Percentiles rank a stretch among this genome's conserved stretches.
Conservation (phyloP, 2,888 invertebrate species). For the Parnassius apollo region DNA sequence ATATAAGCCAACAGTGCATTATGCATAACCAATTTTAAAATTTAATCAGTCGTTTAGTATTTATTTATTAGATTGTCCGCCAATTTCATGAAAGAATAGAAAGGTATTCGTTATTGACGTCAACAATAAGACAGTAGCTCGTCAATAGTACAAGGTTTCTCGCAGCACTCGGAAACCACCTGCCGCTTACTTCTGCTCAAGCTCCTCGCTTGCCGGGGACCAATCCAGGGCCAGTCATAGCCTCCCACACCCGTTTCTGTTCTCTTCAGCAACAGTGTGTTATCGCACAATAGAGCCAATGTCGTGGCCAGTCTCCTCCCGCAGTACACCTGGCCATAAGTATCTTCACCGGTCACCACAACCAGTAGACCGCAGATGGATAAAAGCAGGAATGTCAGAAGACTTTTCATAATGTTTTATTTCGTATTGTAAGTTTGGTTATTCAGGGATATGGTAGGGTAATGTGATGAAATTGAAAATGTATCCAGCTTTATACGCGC, state of each 20-base stretch:
- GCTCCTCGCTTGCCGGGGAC: slow-evolving; percentile 30
- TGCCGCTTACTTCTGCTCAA: slow-evolving; percentile 39
- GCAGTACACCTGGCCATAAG: slow-evolving; percentile 22
- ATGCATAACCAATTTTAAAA: no score
- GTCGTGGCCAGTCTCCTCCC: slow-evolving; percentile 28
- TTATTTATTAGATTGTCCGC: no score
- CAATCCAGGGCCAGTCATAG: slow-evolving; percentile 34
- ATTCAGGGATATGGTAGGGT: neutral
- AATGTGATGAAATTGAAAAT: neutral
- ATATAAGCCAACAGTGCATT: no score
- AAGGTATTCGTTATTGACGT: neutral
- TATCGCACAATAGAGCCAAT: slow-evolving; percentile 23
- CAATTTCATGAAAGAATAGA: no score
- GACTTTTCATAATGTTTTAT: slow-evolving; percentile 4
- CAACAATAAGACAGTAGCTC: slow-evolving; percentile 29
- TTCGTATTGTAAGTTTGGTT: neutral
- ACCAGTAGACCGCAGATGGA: slow-evolving; percentile 2
- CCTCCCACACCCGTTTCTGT: neutral
- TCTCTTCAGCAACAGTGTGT: slow-evolving; percentile 26
- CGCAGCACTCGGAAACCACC: slow-evolving; percentile 45
- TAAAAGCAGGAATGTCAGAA: neutral
- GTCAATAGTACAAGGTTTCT: slow-evolving; percentile 37
- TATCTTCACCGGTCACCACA: slow-evolving; percentile 18
- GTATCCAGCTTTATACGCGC: slow-evolving; percentile 6
- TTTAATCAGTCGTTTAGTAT: no score